phyloP scores from a whole-genome alignment of 1,140 invertebrate genomes.

The Drosophila grimshawi region DNA sequence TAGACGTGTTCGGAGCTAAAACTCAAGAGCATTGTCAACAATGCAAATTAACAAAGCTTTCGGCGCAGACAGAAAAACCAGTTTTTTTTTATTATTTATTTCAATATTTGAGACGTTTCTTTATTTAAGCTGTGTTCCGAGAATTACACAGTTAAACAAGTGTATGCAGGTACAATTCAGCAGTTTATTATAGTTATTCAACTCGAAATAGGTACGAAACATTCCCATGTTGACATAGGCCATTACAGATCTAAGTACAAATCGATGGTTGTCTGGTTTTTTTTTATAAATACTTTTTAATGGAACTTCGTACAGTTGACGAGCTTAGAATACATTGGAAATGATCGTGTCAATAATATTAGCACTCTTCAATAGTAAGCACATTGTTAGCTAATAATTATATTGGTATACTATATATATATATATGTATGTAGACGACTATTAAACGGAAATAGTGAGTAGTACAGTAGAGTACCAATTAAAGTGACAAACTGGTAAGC shows the following conservation, averaged over 20 bases:
- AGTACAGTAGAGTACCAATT: slow-evolving; percentile 8
- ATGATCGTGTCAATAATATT: slow-evolving; percentile 33
- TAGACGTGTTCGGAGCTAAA: not conserved
- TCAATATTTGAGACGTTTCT: not conserved
- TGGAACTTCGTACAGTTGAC: not conserved
- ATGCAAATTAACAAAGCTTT: slow-evolving; percentile 44
- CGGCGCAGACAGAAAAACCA: slow-evolving; percentile 12
- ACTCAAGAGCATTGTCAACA: slow-evolving; percentile 5
- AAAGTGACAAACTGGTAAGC: not conserved
- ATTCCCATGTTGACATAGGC: slow-evolving; percentile 52
- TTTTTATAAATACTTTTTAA: too few species aligned
- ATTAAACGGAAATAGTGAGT: slow-evolving; percentile 18
- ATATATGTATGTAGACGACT: slow-evolving; percentile 1
- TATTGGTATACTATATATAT: not conserved
- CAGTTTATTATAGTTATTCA: not conserved
- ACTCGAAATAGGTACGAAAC: slow-evolving; percentile 18
- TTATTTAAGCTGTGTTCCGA: slow-evolving; percentile 14
- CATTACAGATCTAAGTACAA: slow-evolving; percentile 42
- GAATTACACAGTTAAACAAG: slow-evolving; percentile 24
- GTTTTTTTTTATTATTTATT: slow-evolving; percentile 29
- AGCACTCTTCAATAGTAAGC: slow-evolving; percentile 16
- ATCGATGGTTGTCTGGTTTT: not conserved
- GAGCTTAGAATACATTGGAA: not conserved
- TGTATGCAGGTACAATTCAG: slow-evolving; percentile 16
- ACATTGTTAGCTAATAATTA: slow-evolving; percentile 15